Evolutionary conservation across 2,113 vertebrate genomes (phyloP), one percentile per base, ranked within the genome.

Genomic region (Anarrhichthys ocellatus): DNA sequence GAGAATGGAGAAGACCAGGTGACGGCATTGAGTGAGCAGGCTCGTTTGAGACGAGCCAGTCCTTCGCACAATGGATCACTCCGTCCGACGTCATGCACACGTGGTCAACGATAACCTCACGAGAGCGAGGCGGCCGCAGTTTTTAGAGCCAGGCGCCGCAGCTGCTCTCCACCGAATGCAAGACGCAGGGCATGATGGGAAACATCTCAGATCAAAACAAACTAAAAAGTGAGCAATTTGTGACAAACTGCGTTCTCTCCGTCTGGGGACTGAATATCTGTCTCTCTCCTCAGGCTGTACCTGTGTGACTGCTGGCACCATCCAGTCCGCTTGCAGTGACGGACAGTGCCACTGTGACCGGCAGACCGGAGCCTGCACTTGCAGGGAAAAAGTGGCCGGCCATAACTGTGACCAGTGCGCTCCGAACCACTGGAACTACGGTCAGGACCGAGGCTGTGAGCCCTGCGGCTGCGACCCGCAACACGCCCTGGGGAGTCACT

Each of bases 351-450:
- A 91, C 75, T 97, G 96, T 54, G 93, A 96, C 91, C 89, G 32
- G 0, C 34, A 90, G 77, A 96, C 90, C 0, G 95, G 97, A 0
- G 76, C 91, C 38, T 98, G 96, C 2, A 85, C 91, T 5, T 98
- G 97, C 91, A 92, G 85, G 50, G 90, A 91, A 50, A 95, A 96
- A 0, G 95, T 96, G 0, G 29, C 88, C 3, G 96, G 96, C 10
- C 90, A 75, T 83, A 96, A 91, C 93, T 97, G 96, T 3, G 96
- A 97, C 88, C 91, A 63, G 84, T 97, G 96, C 0, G 91, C 91
- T 9, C 56, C 91, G 0, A 86, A 96, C 73, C 95, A 97, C 93
- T 97, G 97, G 97, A 96, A 91, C 78, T 95, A 96, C 0, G 96
- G 96, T 0, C 92, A 83, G 0, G 65, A 86, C 0, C 2, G 5